phyloP scores from a whole-genome alignment of 30 jellyfish, hydroid and myxozoan species.

The Pelagia noctiluca region DNA sequence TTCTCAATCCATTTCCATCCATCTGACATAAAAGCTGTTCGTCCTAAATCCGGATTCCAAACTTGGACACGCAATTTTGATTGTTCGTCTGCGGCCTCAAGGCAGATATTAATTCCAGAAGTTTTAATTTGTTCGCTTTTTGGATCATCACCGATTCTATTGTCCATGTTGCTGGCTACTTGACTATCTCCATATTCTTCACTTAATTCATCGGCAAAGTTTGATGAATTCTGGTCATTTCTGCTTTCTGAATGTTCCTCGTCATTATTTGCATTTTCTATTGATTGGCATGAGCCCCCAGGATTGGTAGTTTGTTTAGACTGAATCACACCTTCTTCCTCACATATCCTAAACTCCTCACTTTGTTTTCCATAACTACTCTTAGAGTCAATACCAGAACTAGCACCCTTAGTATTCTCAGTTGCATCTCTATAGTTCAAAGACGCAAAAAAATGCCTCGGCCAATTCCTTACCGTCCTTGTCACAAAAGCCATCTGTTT shows the following conservation, averaged over 20 bases:
- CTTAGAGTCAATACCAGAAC: not conserved
- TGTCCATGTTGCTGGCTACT: no score
- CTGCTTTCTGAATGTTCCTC: no score
- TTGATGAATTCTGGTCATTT: no score
- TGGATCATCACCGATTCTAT: no score
- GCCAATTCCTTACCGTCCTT: constrained; percentile 71
- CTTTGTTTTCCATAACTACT: not conserved
- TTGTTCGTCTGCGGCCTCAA: not conserved
- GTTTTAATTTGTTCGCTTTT: no score
- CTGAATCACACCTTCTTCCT: no score
- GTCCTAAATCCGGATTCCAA: constrained; percentile 26
- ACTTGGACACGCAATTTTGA: constrained; percentile 30
- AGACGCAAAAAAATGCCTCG: constrained; percentile 7
- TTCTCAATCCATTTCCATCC: constrained; percentile 56
- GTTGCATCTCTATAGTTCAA: not conserved
- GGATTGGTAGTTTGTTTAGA: no score
- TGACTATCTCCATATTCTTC: no score
- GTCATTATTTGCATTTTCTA: no score
- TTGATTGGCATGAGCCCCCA: no score
- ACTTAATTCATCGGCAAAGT: no score
- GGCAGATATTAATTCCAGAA: constrained; percentile 21
- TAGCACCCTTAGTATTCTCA: not conserved
- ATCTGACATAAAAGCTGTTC: constrained; percentile 49
- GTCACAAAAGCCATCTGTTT: constrained; percentile 69
- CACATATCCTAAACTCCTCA: not conserved